These are phyloP conservation scores for Danaus plexippus DNA, from an alignment of 1,140 invertebrate species.

Conservation along the genomic window DNA sequence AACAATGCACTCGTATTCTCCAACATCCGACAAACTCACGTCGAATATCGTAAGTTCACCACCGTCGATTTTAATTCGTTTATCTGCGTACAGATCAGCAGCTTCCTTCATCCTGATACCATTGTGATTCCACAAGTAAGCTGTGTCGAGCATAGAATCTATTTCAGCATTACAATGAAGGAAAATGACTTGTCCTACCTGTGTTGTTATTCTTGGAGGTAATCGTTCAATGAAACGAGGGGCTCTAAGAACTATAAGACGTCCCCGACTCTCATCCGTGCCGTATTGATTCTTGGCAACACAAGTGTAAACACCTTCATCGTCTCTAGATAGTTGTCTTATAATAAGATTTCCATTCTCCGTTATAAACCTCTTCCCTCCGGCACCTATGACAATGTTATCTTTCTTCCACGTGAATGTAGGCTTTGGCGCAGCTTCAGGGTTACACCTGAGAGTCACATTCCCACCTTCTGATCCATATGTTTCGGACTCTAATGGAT, in stretches of 20 bases:
- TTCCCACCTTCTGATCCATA: constrained; percentile 93
- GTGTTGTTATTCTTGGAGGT: constrained; percentile 75
- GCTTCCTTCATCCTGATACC: constrained; percentile 82
- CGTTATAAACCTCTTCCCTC: constrained; percentile 84
- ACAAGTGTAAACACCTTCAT: constrained; percentile 92
- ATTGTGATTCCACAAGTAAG: constrained; percentile 93
- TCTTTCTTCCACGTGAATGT: constrained; percentile 94
- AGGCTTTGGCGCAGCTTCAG: constrained; percentile 94
- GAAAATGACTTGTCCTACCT: constrained; percentile 80
- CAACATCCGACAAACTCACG: constrained; percentile 86
- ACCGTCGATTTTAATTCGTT: constrained; percentile 74
- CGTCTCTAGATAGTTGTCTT: constrained; percentile 86
- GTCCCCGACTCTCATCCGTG: constrained; percentile 83
- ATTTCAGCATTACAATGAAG: constrained; percentile 85
- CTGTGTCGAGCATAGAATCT: constrained; percentile 87
- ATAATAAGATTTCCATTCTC: constrained; percentile 91
- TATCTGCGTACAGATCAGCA: constrained; percentile 58
- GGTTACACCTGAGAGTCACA: constrained; percentile 91
- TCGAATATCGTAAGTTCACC: constrained; percentile 86
- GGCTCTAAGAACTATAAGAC: constrained; percentile 86
- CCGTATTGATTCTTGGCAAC: constrained; percentile 89
- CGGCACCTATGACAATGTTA: constrained; percentile 83
- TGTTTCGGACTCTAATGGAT: constrained; percentile 88
- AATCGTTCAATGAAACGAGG: constrained; percentile 80
- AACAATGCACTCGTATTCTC: constrained; percentile 90